Evolutionary conservation across 2,113 vertebrate genomes (phyloP).

Genomic region (Indri indri): DNA sequence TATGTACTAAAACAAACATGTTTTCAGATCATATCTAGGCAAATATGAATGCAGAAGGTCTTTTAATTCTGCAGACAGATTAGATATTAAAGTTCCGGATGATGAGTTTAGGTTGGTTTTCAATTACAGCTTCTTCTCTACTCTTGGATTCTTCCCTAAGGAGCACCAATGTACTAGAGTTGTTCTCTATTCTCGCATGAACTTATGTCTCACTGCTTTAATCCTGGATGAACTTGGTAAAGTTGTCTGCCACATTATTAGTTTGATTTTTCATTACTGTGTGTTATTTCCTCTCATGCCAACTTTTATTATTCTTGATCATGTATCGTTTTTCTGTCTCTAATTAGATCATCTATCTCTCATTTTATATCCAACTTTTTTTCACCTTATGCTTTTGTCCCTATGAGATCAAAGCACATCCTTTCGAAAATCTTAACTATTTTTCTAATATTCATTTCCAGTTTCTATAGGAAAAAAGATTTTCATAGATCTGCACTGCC

Average conservation of each 20-base stretch:
- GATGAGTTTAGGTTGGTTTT: too few relatives aligned
- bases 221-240: background rate
- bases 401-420: background rate
- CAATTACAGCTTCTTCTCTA: too few relatives aligned
- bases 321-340: background rate
- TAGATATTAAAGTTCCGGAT: too few relatives aligned
- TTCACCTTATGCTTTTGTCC: background rate
- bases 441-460: background rate
- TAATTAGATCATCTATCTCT: background rate
- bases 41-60: too few relatives aligned
- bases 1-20: too few relatives aligned
- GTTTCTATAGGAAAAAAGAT: background rate
- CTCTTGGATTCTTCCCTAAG: too few relatives aligned
- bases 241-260: background rate
- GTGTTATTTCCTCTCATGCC: background rate
- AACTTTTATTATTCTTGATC: background rate
- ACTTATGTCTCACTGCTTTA: background rate
- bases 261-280: background rate
- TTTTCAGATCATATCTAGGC: too few relatives aligned
- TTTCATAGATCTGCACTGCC: background rate
- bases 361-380: background rate
- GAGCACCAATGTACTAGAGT: background rate
- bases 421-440: constrained; percentile 12
- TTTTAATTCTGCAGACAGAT: too few relatives aligned
- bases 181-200: background rate